These are phyloP conservation scores for Papilio machaon DNA, from an alignment of 1,140 invertebrate species.

Conservation along the genomic window DNA sequence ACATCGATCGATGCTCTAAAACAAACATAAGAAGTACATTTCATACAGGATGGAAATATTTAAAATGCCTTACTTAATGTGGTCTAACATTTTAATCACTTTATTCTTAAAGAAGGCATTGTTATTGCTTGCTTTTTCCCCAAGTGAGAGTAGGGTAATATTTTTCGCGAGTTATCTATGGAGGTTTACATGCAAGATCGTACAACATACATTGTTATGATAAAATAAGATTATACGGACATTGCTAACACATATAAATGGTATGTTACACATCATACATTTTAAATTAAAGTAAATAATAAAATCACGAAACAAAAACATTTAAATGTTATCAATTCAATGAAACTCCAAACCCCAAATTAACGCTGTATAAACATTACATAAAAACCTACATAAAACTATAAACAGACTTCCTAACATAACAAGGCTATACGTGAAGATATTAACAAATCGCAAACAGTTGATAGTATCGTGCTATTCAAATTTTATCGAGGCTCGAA, in stretches of 20 bases:
- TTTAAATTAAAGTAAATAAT: conserved; percentile 13
- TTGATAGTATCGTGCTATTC: background rate
- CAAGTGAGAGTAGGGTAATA: too few species aligned
- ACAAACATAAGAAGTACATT: background rate
- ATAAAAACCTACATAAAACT: conserved; percentile 33
- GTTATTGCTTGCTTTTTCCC: too few species aligned
- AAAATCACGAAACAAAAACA: background rate
- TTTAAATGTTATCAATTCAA: conserved; percentile 21
- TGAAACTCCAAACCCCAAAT: background rate
- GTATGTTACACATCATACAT: background rate
- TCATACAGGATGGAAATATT: background rate
- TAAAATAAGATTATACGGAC: background rate
- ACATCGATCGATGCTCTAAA: conserved; percentile 21
- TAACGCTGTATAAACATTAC: background rate
- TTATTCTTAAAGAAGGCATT: too few species aligned
- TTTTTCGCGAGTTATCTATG: too few species aligned
- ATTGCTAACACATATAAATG: background rate
- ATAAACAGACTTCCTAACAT: conserved; percentile 21
- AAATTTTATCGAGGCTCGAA: background rate
- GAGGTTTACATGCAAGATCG: background rate
- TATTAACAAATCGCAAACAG: conserved; percentile 22
- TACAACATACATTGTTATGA: background rate
- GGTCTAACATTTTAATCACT: too few species aligned
- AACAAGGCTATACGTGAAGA: conserved; percentile 9
- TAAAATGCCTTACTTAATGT: too few species aligned